Conservation (phyloP, 2,113 vertebrate species). For the Emydocephalus ijimae region DNA sequence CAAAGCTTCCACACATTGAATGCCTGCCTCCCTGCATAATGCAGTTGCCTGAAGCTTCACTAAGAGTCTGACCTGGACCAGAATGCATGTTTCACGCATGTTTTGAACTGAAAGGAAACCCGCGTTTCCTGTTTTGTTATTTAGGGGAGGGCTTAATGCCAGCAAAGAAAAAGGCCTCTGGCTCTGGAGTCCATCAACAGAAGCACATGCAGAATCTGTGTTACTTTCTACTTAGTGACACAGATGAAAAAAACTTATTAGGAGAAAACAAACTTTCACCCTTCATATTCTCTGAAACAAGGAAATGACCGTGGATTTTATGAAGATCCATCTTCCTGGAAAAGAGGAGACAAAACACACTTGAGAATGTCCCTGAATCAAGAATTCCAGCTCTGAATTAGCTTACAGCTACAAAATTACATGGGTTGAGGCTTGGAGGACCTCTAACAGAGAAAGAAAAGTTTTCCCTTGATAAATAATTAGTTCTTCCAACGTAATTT, state of each 20-base stretch:
- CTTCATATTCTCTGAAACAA: background rate
- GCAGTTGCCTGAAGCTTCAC: background rate
- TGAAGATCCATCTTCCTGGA: background rate
- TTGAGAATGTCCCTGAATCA: background rate
- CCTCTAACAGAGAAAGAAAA: background rate
- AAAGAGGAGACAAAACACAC: rapidly evolving
- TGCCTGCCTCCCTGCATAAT: background rate
- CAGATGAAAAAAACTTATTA: background rate
- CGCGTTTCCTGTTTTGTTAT: background rate
- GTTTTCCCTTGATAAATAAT: background rate
- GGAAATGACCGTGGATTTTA: background rate
- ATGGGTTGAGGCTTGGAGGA: background rate
- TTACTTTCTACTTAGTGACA: background rate
- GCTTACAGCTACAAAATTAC: background rate
- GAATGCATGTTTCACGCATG: too few relatives aligned
- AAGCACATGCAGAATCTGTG: background rate
- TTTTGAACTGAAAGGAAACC: background rate
- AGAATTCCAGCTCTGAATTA: background rate
- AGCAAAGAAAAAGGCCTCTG: background rate
- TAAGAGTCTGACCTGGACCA: background rate
- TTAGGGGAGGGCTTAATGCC: background rate
- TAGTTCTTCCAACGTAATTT: background rate
- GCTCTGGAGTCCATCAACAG: background rate
- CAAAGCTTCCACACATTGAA: background rate
- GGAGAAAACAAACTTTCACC: background rate